Evolutionary conservation across 2,888 invertebrate genomes (phyloP).

Genomic region (Epirrhoe alternata): DNA sequence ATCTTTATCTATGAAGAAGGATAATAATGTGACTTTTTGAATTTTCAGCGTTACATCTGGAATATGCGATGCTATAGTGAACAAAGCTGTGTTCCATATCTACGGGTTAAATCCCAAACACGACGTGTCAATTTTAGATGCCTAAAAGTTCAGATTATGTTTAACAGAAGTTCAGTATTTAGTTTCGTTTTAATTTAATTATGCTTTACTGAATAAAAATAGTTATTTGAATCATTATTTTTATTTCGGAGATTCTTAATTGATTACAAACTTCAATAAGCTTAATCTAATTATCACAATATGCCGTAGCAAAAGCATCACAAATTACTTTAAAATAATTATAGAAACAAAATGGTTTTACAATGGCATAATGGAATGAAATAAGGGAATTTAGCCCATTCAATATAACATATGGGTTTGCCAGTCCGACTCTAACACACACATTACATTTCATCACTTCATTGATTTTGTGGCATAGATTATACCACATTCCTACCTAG

Average conservation of each 20-base stretch:
- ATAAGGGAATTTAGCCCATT: neutral
- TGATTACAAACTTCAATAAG: constrained; percentile 7
- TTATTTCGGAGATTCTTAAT: constrained; percentile 38
- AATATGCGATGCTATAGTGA: constrained; percentile 80
- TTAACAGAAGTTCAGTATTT: constrained; percentile 11
- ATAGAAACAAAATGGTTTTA: neutral
- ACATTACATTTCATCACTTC: no score
- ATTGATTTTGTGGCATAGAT: no score
- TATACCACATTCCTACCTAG: no score
- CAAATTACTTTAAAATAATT: constrained; percentile 3
- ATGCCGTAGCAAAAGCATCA: constrained; percentile 2
- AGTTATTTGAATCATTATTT: neutral
- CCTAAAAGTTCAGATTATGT: constrained; percentile 54
- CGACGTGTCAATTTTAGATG: constrained; percentile 61
- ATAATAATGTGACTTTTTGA: neutral
- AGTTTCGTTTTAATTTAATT: constrained; percentile 18
- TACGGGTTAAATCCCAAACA: constrained; percentile 68
- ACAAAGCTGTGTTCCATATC: constrained; percentile 75
- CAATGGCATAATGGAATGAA: neutral
- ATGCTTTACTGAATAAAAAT: constrained; percentile 14
- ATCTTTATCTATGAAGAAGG: neutral
- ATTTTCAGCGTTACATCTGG: constrained; percentile 76
- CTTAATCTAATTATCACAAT: constrained; percentile 24
- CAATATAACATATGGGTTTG: no score
- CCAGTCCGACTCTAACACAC: no score